Evolutionary conservation across 2,113 vertebrate genomes (phyloP), one percentile per base, ranked within the genome.

Genomic region (Syngnathoides biaculeatus): DNA sequence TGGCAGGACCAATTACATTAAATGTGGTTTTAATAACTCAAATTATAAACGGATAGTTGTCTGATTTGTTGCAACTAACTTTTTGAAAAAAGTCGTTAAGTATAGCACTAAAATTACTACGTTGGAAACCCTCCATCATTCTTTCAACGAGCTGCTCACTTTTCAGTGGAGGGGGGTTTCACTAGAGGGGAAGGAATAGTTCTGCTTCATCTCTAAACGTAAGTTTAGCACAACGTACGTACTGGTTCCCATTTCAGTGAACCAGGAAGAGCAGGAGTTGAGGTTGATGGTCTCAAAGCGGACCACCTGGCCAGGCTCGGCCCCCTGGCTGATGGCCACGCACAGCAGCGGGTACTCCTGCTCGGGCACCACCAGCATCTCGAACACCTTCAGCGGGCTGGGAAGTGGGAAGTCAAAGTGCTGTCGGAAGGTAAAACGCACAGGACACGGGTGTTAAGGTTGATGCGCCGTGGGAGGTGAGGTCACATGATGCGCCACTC

Each of bases 221-320:
- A 20, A 47, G 45, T 20, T 5, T 1, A 17, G 45, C 20, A 24
- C 10, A 10, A 56, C 27, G 13, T 6, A 71, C 91, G 87, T 76
- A 98, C 97, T 93, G 85, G 94, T 91, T 73, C 93, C 95, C 0
- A 95, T 95, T 74, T 97, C 94, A 7, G 96, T 99, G 92, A 99
- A 99, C 97, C 97, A 99, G 0, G 96, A 98, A 19, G 97, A 99
- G 38, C 95, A 95, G 10, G 97, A 99, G 90, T 98, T 99, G 79
- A 99, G 93, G 90, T 99, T 97, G 92, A 99, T 98, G 86, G 96
- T 99, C 91, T 99, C 95, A 42, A 99, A 98, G 80, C 94, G 95
- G 81, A 98, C 96, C 1, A 98, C 94, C 82, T 99, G 97, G 55
- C 91, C 88, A 0, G 92, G 85, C 71, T 98, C 94, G 0, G 75